phyloP scores from a whole-genome alignment of 2,888 invertebrate genomes.

The Sepioteuthis lessoniana region DNA sequence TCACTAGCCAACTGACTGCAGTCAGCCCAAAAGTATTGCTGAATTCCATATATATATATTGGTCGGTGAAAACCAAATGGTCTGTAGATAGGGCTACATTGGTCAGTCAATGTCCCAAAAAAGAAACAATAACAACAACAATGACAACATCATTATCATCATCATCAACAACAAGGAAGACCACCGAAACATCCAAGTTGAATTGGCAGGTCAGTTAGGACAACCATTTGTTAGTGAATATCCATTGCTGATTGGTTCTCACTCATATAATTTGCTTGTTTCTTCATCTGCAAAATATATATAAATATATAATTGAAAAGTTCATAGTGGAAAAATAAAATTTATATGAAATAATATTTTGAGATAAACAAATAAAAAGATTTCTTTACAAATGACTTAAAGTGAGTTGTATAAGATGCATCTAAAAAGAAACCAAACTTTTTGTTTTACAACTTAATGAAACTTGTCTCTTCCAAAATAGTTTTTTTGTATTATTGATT shows the following conservation, averaged over 20 bases:
- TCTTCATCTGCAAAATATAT: constrained; percentile 8
- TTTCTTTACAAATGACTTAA: neutral
- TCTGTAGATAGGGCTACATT: neutral
- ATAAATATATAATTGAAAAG: neutral
- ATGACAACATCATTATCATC: neutral
- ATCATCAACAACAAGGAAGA: constrained; percentile 33
- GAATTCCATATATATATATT: neutral
- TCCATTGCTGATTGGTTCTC: neutral
- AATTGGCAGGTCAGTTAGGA: neutral
- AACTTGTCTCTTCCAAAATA: no score
- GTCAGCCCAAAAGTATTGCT: neutral
- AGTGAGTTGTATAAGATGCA: no score
- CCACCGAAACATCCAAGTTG: neutral
- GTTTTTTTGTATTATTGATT: no score
- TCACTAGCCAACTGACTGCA: neutral
- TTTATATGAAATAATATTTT: neutral
- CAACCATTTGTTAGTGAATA: neutral
- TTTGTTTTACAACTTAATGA: no score
- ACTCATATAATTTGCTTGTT: constrained; percentile 37
- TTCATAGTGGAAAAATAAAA: neutral
- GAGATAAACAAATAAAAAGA: neutral
- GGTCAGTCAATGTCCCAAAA: neutral
- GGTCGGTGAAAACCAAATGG: neutral
- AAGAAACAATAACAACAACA: constrained; percentile 24
- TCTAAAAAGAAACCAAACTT: no score